Conservation (phyloP, 2,113 vertebrate species). For the Gulo gulo region DNA sequence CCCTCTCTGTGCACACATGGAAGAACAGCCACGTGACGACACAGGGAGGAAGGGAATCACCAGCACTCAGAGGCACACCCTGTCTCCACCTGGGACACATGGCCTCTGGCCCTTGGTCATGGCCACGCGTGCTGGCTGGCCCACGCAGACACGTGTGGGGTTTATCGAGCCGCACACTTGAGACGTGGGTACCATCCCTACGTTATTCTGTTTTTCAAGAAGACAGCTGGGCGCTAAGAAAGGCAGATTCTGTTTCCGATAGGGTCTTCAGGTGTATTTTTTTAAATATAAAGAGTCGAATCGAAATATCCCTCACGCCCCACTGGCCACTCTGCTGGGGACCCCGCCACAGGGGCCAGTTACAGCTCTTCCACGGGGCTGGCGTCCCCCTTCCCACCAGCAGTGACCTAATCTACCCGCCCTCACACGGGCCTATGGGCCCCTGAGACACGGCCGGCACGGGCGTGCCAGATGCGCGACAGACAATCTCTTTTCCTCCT, state of each 20-base stretch:
- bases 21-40: background rate
- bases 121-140: background rate
- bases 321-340: background rate
- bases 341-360: rapidly evolving
- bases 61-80: background rate
- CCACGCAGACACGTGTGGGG: background rate
- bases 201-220: background rate
- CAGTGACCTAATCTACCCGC: background rate
- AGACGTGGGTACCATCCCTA: too few relatives aligned
- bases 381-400: background rate
- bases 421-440: background rate
- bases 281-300: background rate
- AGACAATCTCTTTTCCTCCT: background rate
- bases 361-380: background rate
- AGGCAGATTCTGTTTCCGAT: background rate
- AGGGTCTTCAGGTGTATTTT: background rate
- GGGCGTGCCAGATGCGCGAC: rapidly evolving
- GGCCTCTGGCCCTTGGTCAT: rapidly evolving
- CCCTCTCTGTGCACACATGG: background rate
- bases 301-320: background rate
- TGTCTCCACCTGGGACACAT: too few relatives aligned
- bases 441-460: background rate
- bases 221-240: background rate
- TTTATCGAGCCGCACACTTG: background rate
- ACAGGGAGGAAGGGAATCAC: background rate